Conservation (phyloP, 2,888 invertebrate species). For the Thereva nobilitata region DNA sequence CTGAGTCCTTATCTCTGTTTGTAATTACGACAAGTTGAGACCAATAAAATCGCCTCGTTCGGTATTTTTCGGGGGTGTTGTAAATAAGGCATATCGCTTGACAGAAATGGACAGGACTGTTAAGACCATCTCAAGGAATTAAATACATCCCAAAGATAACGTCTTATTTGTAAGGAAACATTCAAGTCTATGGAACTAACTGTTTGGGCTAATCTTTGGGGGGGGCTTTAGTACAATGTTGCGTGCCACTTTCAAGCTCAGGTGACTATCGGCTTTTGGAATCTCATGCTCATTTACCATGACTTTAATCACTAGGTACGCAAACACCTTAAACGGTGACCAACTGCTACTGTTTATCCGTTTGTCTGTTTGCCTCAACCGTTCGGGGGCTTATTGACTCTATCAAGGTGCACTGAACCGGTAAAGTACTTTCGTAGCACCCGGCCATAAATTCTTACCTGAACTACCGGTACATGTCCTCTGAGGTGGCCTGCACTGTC, state of each 20-base stretch:
- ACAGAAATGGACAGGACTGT: no score
- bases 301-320: constrained; percentile 11
- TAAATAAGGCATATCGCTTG: no score
- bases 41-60: constrained; percentile 24
- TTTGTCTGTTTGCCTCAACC: no score
- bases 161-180: no score
- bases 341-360: constrained; percentile 27
- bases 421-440: constrained; percentile 12
- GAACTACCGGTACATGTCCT: not conserved
- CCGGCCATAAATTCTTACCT: not conserved
- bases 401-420: constrained; percentile 6
- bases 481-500: not conserved
- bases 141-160: no score
- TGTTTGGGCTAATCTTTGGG: not conserved
- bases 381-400: not conserved
- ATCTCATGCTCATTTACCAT: constrained; percentile 29
- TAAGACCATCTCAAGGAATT: no score
- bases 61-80: not conserved
- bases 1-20: constrained; percentile 24
- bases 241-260: constrained; percentile 4
- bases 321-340: constrained; percentile 20
- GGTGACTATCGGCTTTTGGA: not conserved
- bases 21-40: constrained; percentile 28
- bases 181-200: not conserved
- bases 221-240: not conserved